Percentiles rank a stretch among this genome's conserved stretches.
These are phyloP conservation scores for Paracentrotus lividus DNA, from an alignment of 53 echinoderm and acorn worm genomes.

Conservation along the genomic window DNA sequence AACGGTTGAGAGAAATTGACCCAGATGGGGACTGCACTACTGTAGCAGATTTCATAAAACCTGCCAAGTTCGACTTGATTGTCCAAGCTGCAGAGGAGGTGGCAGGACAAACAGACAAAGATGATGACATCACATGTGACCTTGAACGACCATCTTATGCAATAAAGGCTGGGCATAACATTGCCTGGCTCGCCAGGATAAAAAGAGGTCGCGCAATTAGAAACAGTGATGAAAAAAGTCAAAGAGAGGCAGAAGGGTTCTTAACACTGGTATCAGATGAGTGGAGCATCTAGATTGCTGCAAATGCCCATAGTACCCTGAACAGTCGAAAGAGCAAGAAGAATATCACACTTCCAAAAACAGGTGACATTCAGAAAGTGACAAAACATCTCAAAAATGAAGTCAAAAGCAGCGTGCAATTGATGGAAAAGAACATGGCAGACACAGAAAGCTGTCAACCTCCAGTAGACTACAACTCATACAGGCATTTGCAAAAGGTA, in stretches of 20 bases:
- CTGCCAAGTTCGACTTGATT: constrained; percentile 71
- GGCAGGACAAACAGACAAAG: constrained; percentile 59
- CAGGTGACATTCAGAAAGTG: constrained; percentile 62
- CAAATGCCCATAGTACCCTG: constrained; percentile 51
- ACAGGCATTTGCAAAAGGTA: constrained; percentile 65
- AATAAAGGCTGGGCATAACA: constrained; percentile 61
- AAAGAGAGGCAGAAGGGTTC: constrained; percentile 73
- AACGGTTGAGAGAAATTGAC: constrained; percentile 67
- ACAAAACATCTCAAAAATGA: constrained; percentile 49
- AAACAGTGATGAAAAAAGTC: constrained; percentile 41
- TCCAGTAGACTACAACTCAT: constrained; percentile 17
- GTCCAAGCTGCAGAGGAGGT: constrained; percentile 75
- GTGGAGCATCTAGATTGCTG: constrained; percentile 33
- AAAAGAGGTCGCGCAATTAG: constrained; percentile 72
- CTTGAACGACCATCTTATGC: constrained; percentile 67
- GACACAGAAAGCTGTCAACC: constrained; percentile 16
- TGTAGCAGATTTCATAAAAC: constrained; percentile 74
- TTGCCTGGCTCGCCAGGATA: constrained; percentile 70
- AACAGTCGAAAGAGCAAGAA: constrained; percentile 58
- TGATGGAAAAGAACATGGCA: constrained; percentile 13
- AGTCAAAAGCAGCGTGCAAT: neutral
- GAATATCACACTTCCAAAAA: constrained; percentile 46
- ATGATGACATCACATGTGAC: constrained; percentile 14
- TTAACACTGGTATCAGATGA: neutral
- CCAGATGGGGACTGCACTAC: constrained; percentile 56